Percentiles rank a stretch among this genome's conserved stretches.
Conservation (phyloP, 2,113 vertebrate species). For the Anarhynchus alexandrinus region DNA sequence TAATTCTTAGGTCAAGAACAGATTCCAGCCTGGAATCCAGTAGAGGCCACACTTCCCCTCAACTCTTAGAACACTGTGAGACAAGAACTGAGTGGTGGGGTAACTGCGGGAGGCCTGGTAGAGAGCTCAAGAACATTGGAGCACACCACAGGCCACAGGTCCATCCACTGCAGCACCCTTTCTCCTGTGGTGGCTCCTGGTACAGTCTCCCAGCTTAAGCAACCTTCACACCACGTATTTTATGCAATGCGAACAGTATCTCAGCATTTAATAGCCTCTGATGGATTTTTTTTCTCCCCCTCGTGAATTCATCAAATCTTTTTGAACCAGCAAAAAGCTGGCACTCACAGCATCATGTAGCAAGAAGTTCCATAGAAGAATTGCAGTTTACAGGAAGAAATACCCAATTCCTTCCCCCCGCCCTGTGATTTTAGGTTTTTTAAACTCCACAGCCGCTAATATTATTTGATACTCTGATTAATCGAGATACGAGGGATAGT, state of each 20-base stretch:
- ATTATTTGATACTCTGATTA: background rate
- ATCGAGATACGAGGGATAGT: background rate
- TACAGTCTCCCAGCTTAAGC: background rate
- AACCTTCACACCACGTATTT: background rate
- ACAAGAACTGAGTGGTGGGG: background rate
- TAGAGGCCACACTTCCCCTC: background rate
- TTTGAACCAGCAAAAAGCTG: background rate
- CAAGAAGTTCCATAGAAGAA: background rate
- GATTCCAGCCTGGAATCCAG: background rate
- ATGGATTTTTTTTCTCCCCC: rapidly evolving
- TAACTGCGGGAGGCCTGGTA: background rate
- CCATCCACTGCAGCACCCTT: background rate
- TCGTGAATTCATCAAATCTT: background rate
- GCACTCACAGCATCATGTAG: background rate
- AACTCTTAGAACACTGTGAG: background rate
- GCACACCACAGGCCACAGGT: no score
- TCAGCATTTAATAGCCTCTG: background rate
- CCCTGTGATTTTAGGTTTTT: background rate
- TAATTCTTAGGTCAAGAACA: background rate
- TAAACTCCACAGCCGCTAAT: background rate
- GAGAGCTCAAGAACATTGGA: background rate
- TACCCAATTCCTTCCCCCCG: background rate
- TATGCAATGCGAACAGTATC: background rate
- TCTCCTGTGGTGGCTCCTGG: background rate
- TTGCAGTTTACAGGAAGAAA: background rate